Evolutionary conservation across 2,113 vertebrate species (phyloP).

Genomic region (Dipodomys merriami): DNA sequence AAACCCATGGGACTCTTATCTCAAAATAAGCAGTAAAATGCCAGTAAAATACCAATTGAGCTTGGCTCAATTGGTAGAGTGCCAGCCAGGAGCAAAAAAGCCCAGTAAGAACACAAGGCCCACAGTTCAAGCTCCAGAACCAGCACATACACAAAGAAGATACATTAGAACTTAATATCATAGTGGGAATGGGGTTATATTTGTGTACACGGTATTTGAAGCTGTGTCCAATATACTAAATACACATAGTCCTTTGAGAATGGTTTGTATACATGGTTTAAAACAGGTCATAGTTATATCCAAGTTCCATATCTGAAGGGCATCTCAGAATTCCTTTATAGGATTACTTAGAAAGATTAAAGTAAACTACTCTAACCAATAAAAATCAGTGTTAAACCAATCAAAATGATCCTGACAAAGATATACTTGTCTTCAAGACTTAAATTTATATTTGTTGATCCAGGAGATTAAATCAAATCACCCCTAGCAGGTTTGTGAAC

Average conservation of each 20-base stretch:
- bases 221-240: not conserved
- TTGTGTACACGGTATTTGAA: not conserved
- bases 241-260: not conserved
- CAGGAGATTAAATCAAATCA: constrained; percentile 8
- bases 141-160: not conserved
- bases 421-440: constrained; percentile 18
- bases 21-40: no score
- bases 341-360: not conserved
- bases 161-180: not conserved
- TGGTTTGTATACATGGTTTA: not conserved
- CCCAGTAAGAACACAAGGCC: no score
- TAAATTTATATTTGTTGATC: constrained; percentile 46
- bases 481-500: not conserved
- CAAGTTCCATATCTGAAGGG: not conserved
- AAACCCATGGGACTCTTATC: no score
- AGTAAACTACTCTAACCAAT: constrained; percentile 11
- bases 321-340: constrained; percentile 23
- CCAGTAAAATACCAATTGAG: no score
- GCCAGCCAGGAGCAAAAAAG: no score
- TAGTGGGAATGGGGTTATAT: not conserved
- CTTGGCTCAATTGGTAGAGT: no score
- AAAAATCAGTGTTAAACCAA: not conserved
- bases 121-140: no score
- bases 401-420: constrained; percentile 33
- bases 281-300: not conserved